Conservation (phyloP, 2,113 vertebrate genomes). For the Dendrocopos noguchii region DNA sequence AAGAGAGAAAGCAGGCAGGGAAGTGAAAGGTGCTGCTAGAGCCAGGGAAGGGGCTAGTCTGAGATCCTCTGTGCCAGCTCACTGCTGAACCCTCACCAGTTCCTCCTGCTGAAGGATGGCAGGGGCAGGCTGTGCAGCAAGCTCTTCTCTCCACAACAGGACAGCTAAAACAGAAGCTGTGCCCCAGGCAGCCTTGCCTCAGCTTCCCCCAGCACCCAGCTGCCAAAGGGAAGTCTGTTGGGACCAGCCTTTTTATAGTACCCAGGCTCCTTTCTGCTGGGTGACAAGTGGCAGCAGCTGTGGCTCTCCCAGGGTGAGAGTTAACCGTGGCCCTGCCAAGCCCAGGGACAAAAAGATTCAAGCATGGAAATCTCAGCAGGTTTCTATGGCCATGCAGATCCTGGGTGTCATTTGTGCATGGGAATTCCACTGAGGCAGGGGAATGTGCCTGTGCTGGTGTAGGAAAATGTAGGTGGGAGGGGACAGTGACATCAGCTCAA, state of each 20-base stretch:
- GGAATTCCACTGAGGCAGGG: constrained; percentile 6
- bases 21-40: neutral
- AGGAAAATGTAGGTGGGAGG: neutral
- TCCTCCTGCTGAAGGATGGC: neutral
- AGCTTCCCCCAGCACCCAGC: neutral
- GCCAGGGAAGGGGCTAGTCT: neutral
- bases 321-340: neutral
- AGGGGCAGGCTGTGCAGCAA: neutral
- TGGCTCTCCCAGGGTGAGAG: neutral
- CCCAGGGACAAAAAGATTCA: neutral
- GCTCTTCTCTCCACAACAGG: neutral
- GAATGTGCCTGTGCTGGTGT: neutral
- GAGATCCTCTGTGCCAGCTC: accelerated
- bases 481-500: constrained; percentile 34
- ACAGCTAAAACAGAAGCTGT: neutral
- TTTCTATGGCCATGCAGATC: neutral
- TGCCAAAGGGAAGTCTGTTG: accelerated
- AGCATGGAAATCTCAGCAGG: neutral
- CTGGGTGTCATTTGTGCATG: neutral
- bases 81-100: neutral
- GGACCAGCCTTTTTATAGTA: neutral
- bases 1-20: neutral
- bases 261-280: neutral
- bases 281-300: neutral
- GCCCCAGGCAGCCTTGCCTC: neutral